A percentile compares a stretch with the other conserved stretches of the same genome.
Conservation (phyloP, 2,888 invertebrate species). For the Deilephila porcellus region DNA sequence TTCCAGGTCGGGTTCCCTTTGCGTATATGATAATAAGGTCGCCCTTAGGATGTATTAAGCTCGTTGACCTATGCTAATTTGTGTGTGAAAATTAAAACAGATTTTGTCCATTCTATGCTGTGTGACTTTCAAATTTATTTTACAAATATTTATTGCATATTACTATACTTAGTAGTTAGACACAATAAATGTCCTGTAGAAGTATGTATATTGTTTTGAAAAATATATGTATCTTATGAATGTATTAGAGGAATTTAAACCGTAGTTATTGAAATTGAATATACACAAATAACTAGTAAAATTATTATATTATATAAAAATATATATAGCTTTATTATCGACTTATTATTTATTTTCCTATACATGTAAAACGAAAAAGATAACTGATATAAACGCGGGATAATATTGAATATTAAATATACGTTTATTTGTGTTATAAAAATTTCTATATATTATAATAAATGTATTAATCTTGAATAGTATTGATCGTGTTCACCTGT, state of each 20-base stretch:
- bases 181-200: background rate
- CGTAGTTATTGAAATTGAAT: background rate
- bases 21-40: too few species aligned
- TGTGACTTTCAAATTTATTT: background rate
- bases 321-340: too few species aligned
- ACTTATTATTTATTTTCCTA: too few species aligned
- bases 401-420: background rate
- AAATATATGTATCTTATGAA: background rate
- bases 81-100: background rate
- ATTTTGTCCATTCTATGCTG: background rate
- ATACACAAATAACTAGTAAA: background rate
- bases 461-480: background rate
- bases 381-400: too few species aligned
- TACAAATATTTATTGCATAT: slow-evolving; percentile 32
- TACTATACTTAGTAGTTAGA: slow-evolving; percentile 35
- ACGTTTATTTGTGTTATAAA: background rate
- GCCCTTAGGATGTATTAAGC: too few species aligned
- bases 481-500: slow-evolving; percentile 20
- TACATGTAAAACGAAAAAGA: too few species aligned
- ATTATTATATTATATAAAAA: too few species aligned
- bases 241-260: slow-evolving; percentile 25
- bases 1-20: too few species aligned
- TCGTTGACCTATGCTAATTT: too few species aligned
- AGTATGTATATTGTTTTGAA: background rate
- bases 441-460: background rate